phyloP scores from a whole-genome alignment of 2,888 invertebrate genomes.

The Gerris lacustris region DNA sequence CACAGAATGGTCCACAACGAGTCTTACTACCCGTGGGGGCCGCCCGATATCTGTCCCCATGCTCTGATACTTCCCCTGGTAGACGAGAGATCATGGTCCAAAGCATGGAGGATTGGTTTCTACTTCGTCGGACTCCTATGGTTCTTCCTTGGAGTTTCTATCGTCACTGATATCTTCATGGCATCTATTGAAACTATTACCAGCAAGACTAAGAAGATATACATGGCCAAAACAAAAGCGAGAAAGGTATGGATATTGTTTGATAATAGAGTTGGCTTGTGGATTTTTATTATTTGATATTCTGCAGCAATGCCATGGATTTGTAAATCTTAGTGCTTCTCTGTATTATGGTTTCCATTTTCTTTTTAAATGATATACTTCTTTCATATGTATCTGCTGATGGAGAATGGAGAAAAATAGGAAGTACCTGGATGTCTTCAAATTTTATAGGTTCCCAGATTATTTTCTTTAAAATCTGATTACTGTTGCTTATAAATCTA shows the following conservation, averaged over 20 bases:
- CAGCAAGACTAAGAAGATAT: constrained; percentile 89
- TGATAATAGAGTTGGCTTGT: not conserved
- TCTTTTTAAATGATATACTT: too few species aligned
- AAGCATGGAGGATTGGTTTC: constrained; percentile 69
- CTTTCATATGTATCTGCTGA: too few species aligned
- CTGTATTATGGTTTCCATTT: too few species aligned
- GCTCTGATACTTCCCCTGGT: constrained; percentile 78
- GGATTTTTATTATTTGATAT: too few species aligned
- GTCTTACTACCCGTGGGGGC: constrained; percentile 28
- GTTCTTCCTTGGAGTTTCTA: constrained; percentile 96
- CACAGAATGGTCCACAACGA: constrained; percentile 18
- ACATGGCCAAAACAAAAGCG: constrained; percentile 42
- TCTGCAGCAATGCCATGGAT: too few species aligned
- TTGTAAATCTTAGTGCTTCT: too few species aligned
- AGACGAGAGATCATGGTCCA: constrained; percentile 54
- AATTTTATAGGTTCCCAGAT: too few species aligned
- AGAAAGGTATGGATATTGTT: constrained; percentile 25
- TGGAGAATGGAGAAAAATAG: too few species aligned
- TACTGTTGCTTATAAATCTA: too few species aligned
- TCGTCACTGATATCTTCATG: constrained; percentile 98
- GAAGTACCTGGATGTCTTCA: too few species aligned
- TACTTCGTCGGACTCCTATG: constrained; percentile 85
- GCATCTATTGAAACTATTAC: constrained; percentile 98
- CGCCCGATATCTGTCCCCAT: constrained; percentile 49
- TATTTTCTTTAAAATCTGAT: too few species aligned